These are phyloP conservation scores for Lacerta viridis DNA, from an alignment of 2,797 vertebrate species.

Conservation along the genomic window DNA sequence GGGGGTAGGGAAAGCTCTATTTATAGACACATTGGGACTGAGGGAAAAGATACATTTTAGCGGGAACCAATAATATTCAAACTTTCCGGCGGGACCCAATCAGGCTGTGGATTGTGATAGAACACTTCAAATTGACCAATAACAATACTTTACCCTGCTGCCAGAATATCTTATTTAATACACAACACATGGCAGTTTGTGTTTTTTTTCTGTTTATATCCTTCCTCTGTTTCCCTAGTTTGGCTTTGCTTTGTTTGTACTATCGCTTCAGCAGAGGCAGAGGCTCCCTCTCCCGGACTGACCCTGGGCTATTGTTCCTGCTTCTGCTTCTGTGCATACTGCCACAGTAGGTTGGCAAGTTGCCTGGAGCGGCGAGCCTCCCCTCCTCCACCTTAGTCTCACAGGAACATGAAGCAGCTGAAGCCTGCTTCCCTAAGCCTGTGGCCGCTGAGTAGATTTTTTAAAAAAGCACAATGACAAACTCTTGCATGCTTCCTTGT, in stretches of 20 bases:
- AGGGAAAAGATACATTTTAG: no score
- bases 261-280: not conserved
- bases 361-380: not conserved
- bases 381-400: not conserved
- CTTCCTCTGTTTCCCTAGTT: not conserved
- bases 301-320: conserved; percentile 4
- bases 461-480: not conserved
- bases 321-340: not conserved
- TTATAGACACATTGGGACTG: no score
- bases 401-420: not conserved
- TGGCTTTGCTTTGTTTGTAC: not conserved
- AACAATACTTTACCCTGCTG: no score
- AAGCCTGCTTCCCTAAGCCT: not conserved
- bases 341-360: not conserved
- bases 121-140: no score
- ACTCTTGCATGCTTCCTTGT: not conserved
- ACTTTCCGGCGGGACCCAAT: no score
- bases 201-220: not conserved
- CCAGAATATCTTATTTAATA: no score
- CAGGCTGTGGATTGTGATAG: no score
- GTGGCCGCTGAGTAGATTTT: not conserved
- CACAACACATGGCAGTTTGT: no score
- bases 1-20: no score
- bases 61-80: no score
- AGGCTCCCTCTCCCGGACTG: not conserved